Conservation (phyloP, 1,140 invertebrate species). For the Heliconius hewitsoni region DNA sequence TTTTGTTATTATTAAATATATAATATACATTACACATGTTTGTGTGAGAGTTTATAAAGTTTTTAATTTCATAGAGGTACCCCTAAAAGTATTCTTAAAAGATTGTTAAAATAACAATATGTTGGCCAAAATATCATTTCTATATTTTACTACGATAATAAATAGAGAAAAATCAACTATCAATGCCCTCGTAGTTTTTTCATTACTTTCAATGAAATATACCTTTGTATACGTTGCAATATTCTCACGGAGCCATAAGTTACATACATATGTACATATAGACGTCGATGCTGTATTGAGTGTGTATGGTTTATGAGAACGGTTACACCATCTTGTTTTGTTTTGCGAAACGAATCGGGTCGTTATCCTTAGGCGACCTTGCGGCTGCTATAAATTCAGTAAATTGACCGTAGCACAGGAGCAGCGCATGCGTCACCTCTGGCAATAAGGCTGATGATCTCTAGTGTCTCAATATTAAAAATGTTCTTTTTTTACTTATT, state of each 20-base stretch:
- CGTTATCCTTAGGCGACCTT: slow-evolving; percentile 76
- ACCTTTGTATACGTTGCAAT: background rate
- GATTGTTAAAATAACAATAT: too few species aligned
- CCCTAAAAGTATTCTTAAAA: too few species aligned
- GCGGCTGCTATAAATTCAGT: slow-evolving; percentile 73
- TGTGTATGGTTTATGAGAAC: slow-evolving; percentile 21
- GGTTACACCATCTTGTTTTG: slow-evolving; percentile 25
- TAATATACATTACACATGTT: background rate
- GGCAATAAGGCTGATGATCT: slow-evolving; percentile 61
- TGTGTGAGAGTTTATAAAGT: too few species aligned
- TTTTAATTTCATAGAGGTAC: too few species aligned
- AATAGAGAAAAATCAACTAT: background rate
- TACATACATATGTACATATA: background rate
- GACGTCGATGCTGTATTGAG: background rate
- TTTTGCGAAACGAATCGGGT: slow-evolving; percentile 59
- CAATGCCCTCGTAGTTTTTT: background rate
- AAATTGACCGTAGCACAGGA: slow-evolving; percentile 62
- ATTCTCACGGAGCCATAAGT: background rate
- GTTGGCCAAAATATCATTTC: too few species aligned
- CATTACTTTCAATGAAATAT: background rate
- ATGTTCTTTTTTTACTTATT: background rate
- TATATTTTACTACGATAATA: too few species aligned
- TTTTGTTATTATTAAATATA: too few species aligned
- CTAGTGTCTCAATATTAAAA: slow-evolving; percentile 25
- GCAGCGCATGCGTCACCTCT: slow-evolving; percentile 62